These are phyloP conservation scores for Ophiothrix spiculata DNA, from an alignment of 35 echinoderm and acorn worm genomes.

Conservation along the genomic window DNA sequence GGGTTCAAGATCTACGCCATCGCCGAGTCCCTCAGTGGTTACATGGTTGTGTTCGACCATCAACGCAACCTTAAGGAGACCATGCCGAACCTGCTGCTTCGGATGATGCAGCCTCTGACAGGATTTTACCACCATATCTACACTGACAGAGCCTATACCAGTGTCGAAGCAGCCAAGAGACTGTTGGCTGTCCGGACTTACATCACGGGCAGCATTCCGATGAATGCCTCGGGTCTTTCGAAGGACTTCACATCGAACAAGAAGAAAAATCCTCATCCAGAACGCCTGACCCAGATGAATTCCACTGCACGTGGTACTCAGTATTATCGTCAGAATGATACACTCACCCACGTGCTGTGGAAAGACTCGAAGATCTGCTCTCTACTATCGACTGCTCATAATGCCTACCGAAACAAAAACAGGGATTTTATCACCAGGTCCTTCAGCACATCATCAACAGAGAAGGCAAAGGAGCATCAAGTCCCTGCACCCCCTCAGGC, in stretches of 20 bases:
- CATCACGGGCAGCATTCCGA: background rate
- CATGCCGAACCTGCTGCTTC: too few relatives aligned
- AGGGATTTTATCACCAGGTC: background rate
- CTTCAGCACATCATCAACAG: too few relatives aligned
- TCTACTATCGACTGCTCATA: background rate
- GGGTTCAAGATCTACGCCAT: background rate
- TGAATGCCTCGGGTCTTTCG: background rate
- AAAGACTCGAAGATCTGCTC: background rate
- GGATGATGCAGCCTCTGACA: too few relatives aligned
- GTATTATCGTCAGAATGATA: background rate
- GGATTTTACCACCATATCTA: conserved; percentile 1
- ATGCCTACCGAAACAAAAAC: background rate
- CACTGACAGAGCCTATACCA: background rate
- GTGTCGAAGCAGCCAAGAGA: background rate
- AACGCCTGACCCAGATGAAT: background rate
- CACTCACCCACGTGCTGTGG: background rate
- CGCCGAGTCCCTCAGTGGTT: background rate
- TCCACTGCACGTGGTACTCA: background rate
- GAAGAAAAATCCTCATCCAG: background rate
- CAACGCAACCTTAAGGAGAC: too few relatives aligned
- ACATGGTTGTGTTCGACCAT: too few relatives aligned
- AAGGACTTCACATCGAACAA: background rate
- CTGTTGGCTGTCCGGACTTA: background rate
- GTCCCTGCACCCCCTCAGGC: too few relatives aligned
- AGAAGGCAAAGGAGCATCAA: too few relatives aligned